Base-by-base conservation (phyloP, 2,113 vertebrate genomes). In the Solea senegalensis region DNA sequence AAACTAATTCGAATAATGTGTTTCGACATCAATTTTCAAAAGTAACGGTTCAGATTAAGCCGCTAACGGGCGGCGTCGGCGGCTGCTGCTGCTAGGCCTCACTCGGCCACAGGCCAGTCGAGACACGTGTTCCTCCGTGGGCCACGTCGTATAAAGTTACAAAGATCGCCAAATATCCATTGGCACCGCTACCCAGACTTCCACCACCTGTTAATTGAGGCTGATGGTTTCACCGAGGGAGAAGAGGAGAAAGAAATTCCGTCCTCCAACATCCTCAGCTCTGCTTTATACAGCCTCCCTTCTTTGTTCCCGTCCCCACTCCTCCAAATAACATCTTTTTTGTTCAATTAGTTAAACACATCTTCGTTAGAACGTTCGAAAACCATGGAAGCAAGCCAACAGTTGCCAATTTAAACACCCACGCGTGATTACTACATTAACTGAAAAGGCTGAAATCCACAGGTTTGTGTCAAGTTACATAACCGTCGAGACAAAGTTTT, bases 111-210 rank as follows among this genome's bases (percentile, higher is more conserved):
- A 75, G 78, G 90, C 89, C 84, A 82, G 65, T 13, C 64, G 46
- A 65, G 91, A 94, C 94, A 94, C 93, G 94, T 94, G 93, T 94
- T 92, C 70, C 75, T 61, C 67, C 46, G 5, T 60, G 65, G 72
- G 90, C 91, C 92, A 88, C 86, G 87, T 86, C 81, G 81, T 73
- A 54, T 93, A 69, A 90, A 89, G 88, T 91, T 89, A 86, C 86
- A 72, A 81, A 88, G 74, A 82, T 48, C 26, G 40, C 59, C 41
- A 81, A 86, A 89, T 87, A 85, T 76, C 12, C 68, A 7, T 34
- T 12, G 39, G 46, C 56, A 15, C 68, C 56, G n/a, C 16, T 0
- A 4, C 21, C 67, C 69, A 0, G 26, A 27, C 54, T 3, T 50
- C 45, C 14, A 9, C 43, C 89, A 87, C 66, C 72, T 82, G 90